Conservation (phyloP, 2,888 invertebrate genomes). For the Cactoblastis cactorum region DNA sequence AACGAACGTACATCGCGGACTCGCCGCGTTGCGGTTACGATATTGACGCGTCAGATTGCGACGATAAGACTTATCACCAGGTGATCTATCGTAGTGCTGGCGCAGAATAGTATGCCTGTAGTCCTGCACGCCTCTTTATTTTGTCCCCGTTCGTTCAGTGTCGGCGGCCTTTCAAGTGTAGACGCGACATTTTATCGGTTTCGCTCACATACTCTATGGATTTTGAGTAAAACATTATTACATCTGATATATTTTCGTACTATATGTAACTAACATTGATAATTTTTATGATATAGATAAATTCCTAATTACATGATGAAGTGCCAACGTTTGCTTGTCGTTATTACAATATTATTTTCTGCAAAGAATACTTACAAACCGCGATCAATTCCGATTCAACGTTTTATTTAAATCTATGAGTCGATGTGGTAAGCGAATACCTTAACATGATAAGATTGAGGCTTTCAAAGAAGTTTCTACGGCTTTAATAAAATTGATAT, state of each 20-base stretch:
- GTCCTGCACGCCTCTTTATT: constrained; percentile 76
- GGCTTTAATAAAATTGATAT: background rate
- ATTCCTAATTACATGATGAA: too few relatives aligned
- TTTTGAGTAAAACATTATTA: background rate
- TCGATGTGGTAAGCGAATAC: background rate
- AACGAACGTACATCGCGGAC: constrained; percentile 67
- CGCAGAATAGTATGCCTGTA: constrained; percentile 66
- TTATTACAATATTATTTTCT: background rate
- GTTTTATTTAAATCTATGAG: background rate
- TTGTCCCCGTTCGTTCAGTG: constrained; percentile 58
- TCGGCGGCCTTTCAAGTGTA: constrained; percentile 35
- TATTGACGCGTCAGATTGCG: constrained; percentile 73
- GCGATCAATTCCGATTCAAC: background rate
- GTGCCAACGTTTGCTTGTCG: too few relatives aligned
- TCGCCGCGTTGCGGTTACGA: constrained; percentile 74
- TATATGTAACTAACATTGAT: too few relatives aligned
- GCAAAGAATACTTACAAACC: background rate
- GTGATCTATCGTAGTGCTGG: constrained; percentile 69
- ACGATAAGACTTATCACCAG: constrained; percentile 74
- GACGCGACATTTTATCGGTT: constrained; percentile 38
- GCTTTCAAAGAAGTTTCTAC: background rate
- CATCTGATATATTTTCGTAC: too few relatives aligned
- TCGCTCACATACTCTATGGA: constrained; percentile 10
- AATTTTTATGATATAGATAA: too few relatives aligned
- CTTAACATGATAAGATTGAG: background rate